Conservation (phyloP, 92 coral and sea anemone genomes). For the Nematostella vectensis region DNA sequence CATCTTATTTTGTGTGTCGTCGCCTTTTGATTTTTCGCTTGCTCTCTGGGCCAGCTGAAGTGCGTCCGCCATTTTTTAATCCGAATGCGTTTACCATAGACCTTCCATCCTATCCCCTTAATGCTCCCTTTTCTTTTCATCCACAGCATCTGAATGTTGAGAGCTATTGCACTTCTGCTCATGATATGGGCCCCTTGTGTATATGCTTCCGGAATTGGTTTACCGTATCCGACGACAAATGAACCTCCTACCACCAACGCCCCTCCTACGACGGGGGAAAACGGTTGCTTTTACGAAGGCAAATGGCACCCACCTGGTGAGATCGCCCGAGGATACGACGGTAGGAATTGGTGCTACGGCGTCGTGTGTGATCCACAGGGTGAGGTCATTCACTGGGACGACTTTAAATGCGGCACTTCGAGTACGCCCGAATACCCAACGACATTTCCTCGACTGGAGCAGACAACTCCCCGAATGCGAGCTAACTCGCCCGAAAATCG, state of each 20-base stretch:
- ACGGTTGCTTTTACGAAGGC: conserved; percentile 18
- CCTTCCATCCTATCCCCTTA: too few species aligned
- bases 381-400: conserved; percentile 21
- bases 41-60: too few species aligned
- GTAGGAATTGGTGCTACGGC: conserved; percentile 48
- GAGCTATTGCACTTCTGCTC: too few species aligned
- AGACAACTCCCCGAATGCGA: background rate
- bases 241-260: too few species aligned
- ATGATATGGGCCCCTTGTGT: too few species aligned
- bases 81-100: too few species aligned
- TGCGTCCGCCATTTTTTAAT: too few species aligned
- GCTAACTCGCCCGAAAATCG: background rate
- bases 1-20: too few species aligned
- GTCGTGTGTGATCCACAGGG: conserved; percentile 12
- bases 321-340: conserved; percentile 32
- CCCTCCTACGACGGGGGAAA: background rate
- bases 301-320: conserved; percentile 44
- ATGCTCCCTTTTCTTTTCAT: too few species aligned
- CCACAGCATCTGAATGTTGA: too few species aligned
- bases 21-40: too few species aligned
- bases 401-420: conserved; percentile 27
- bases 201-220: too few species aligned
- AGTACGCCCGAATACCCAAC: background rate
- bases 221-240: background rate
- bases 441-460: background rate